Conservation (phyloP, 2,888 invertebrate species). For the Lithophane leautieri region DNA sequence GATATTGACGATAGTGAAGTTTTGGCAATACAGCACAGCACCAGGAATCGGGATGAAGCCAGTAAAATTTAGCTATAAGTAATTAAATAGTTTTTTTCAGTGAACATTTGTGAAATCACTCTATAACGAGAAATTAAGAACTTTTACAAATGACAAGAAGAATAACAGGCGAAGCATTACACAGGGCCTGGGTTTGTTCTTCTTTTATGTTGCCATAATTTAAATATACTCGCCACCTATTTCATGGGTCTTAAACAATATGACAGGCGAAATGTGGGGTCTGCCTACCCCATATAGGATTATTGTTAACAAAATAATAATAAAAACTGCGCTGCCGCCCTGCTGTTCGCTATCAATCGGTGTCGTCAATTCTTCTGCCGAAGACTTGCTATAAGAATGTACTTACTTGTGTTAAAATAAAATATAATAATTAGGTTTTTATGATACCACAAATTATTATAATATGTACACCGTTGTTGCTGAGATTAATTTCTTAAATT, state of each 20-base stretch:
- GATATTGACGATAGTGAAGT: neutral
- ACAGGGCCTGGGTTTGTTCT: neutral
- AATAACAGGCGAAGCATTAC: neutral
- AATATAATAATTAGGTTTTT: too few relatives aligned
- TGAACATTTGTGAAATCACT: neutral
- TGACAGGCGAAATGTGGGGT: neutral
- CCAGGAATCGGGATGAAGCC: neutral
- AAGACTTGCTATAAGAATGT: constrained; percentile 20
- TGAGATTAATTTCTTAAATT: constrained; percentile 15
- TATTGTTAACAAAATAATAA: neutral
- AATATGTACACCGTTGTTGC: neutral
- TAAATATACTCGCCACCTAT: neutral
- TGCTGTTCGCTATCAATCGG: neutral
- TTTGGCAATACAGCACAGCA: neutral
- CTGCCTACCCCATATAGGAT: neutral
- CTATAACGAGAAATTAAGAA: neutral
- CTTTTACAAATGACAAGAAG: neutral
- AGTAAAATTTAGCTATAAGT: neutral
- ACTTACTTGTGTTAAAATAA: constrained; percentile 10
- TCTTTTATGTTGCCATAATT: neutral
- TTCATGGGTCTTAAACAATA: neutral
- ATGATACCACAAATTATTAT: too few relatives aligned
- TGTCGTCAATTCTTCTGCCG: neutral
- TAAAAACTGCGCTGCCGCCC: neutral
- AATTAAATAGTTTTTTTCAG: neutral